Evolutionary conservation across 2,113 vertebrate species (phyloP), one percentile per base, ranked within the genome.

Genomic region (Chlorodrepanis virens): DNA sequence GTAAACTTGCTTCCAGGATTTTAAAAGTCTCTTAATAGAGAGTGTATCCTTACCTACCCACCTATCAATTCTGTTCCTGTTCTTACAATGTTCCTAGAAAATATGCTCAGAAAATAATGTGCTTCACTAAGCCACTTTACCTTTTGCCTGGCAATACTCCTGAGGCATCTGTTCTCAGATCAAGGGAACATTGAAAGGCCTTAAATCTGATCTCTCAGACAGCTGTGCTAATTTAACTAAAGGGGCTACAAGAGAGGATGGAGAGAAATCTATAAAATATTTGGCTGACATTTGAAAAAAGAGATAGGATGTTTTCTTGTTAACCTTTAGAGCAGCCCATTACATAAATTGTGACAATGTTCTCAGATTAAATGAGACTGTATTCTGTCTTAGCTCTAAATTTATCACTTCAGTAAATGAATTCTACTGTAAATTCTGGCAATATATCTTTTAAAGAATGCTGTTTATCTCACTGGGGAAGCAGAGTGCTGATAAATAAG

Each of bases 201-300:
- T 96, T 97, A 97, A 96, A 94, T 96, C 45, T 96, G 87, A 97
- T 94, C 75, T 92, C 91, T 90, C 40, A 90, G 92, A 90, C 90
- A 97, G 93, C 87, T 96, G 70, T 5, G 28, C 94, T 97, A 95
- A 94, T 98, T 97, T 98, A 97, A 96, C 91, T 82, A 95, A 94
- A 86, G 70, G n/a, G 65, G 20, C 83, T 97, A 92, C 33, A 95
- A 80, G 76, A 96, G 27, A 49, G 44, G 47, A 94, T 83, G 71
- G 52, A 91, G 40, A 95, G 85, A 97, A 96, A 90, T 95, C 94
- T 96, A 88, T 97, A 95, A 96, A 97, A 92, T 93, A 86, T 93
- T 97, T 95, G 79, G 78, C 89, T 92, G 93, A 97, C 95, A 97
- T 97, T 97, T 96, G 77, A 93, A 96, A 97, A 95, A 97, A 96